These are phyloP conservation scores for Schizopygopsis pylzovi DNA, from an alignment of 2,797 vertebrate genomes.

Conservation along the genomic window DNA sequence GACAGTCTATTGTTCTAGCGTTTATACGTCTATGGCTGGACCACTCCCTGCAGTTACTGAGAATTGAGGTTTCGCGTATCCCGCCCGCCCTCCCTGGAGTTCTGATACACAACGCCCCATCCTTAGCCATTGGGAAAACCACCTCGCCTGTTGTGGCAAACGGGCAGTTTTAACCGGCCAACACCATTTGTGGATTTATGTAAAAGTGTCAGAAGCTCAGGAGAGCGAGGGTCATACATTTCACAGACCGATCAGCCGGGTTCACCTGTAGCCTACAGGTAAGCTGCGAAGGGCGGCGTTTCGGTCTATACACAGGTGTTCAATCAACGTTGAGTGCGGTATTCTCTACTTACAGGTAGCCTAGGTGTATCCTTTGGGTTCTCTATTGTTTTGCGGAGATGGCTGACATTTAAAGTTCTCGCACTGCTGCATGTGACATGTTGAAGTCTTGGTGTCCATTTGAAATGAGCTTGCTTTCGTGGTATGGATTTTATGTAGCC, in stretches of 20 bases:
- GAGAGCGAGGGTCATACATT: constrained; percentile 17
- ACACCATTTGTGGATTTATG: constrained; percentile 40
- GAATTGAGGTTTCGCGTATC: constrained; percentile 40
- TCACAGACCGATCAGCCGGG: constrained; percentile 5
- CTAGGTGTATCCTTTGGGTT: neutral
- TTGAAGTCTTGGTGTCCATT: neutral
- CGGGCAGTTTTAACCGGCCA: neutral
- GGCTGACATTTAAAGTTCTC: neutral
- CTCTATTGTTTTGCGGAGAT: neutral
- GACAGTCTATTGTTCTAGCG: neutral
- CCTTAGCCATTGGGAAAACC: constrained; percentile 24
- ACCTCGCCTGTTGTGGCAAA: constrained; percentile 33
- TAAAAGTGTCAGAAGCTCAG: constrained; percentile 25
- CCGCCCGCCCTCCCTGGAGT: constrained; percentile 39
- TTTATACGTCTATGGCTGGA: neutral
- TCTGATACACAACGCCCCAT: constrained; percentile 28
- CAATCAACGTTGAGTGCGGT: neutral
- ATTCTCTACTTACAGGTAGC: neutral
- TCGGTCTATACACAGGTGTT: constrained; percentile 4
- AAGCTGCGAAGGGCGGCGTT: constrained; percentile 28
- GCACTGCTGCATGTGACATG: neutral
- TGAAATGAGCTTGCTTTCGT: neutral
- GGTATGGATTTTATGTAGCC: neutral
- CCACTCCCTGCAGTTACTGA: constrained; percentile 39
- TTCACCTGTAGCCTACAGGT: constrained; percentile 49